Percentiles rank a stretch among this genome's conserved stretches.
These are phyloP conservation scores for Rhingia rostrata DNA, from an alignment of 2,888 invertebrate species.

Conservation along the genomic window DNA sequence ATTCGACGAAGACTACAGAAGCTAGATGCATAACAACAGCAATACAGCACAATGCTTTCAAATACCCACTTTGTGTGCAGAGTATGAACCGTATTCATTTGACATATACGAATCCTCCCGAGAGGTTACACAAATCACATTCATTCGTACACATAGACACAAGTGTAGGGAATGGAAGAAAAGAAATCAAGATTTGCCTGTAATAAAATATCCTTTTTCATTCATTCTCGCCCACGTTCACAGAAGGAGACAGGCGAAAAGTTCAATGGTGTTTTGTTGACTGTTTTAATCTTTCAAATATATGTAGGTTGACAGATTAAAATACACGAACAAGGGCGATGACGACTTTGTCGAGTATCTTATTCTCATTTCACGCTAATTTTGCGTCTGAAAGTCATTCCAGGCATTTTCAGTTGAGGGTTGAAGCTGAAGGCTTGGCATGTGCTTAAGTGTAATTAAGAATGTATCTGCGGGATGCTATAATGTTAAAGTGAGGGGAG, in stretches of 20 bases:
- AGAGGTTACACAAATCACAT: conserved; percentile 35
- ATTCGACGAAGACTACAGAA: conserved; percentile 28
- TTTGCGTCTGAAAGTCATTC: conserved; percentile 54
- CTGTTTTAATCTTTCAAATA: conserved; percentile 63
- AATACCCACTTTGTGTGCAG: conserved; percentile 11
- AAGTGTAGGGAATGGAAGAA: conserved; percentile 20
- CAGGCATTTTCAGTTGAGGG: conserved; percentile 4
- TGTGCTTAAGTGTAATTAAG: conserved; percentile 59
- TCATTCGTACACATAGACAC: conserved; percentile 24
- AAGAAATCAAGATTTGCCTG: conserved; percentile 21
- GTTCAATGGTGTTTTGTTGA: conserved; percentile 35
- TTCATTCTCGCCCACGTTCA: background rate
- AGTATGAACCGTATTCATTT: conserved; percentile 17
- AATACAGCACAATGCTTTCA: conserved; percentile 36
- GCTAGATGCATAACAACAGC: conserved; percentile 38
- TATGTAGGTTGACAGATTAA: conserved; percentile 48
- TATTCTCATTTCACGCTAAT: conserved; percentile 51
- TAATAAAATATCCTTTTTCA: conserved; percentile 61
- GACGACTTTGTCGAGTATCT: conserved; percentile 54
- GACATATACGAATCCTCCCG: conserved; percentile 49
- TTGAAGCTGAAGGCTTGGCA: conserved; percentile 1
- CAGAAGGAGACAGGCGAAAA: background rate
- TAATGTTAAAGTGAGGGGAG: background rate
- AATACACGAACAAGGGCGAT: conserved; percentile 41
- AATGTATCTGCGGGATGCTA: conserved; percentile 29